Conservation (phyloP, 1,140 invertebrate species). For the Drosophila sulfurigaster region DNA sequence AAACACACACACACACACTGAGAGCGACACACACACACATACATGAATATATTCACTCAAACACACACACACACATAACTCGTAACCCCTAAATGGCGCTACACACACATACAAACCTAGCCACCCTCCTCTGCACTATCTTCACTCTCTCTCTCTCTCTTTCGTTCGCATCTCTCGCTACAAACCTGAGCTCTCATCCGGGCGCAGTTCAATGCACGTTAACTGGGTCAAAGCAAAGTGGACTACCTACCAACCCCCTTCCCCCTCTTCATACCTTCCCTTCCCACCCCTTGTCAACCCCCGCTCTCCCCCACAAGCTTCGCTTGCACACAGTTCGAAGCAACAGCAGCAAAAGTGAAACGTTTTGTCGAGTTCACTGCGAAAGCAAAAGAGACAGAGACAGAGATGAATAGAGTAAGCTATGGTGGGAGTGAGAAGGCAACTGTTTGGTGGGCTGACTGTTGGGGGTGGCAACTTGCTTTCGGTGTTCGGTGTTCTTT, state of each 20-base stretch:
- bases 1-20: conserved; percentile 11
- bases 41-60: conserved; percentile 27
- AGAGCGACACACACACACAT: neutral
- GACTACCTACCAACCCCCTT: conserved; percentile 39
- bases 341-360: conserved; percentile 72
- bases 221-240: conserved; percentile 88
- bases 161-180: conserved; percentile 3
- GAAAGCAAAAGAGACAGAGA: neutral
- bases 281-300: conserved; percentile 10
- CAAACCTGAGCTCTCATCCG: conserved; percentile 36
- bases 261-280: neutral
- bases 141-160: too few relatives aligned
- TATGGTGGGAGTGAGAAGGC: neutral
- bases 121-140: conserved; percentile 3
- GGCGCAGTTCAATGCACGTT: conserved; percentile 84
- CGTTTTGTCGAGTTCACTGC: conserved; percentile 23
- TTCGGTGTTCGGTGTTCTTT: conserved; percentile 13
- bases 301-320: neutral
- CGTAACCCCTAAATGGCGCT: conserved; percentile 72
- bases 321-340: conserved; percentile 19
- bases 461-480: conserved; percentile 3
- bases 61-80: conserved; percentile 26
- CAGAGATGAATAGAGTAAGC: neutral
- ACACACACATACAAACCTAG: neutral
- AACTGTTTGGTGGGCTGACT: neutral